Conservation (phyloP, 2,888 invertebrate genomes). For the Erpobdella octoculata region DNA sequence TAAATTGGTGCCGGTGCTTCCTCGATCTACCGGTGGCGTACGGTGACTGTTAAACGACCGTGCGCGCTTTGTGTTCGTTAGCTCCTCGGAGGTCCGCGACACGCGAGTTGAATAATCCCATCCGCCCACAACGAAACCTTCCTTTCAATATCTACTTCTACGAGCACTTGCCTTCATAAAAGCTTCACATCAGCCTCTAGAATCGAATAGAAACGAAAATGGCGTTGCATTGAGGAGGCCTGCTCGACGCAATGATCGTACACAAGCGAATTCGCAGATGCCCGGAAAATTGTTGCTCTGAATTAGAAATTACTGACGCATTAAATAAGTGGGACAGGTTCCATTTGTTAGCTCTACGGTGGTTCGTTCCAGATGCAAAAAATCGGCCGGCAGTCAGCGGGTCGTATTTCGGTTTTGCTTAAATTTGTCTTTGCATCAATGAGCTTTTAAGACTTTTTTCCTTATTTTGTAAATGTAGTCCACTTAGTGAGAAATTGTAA, state of each 20-base stretch:
- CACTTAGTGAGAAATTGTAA: too few species aligned
- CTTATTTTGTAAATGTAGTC: too few species aligned
- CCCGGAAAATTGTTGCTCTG: slow-evolving; percentile 15
- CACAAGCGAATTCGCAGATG: neutral
- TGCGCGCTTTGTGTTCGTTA: too few species aligned
- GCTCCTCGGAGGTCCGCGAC: too few species aligned
- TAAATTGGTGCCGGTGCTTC: neutral
- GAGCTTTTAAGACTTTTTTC: too few species aligned
- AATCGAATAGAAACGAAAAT: slow-evolving; percentile 1
- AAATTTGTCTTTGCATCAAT: too few species aligned
- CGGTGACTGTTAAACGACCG: neutral
- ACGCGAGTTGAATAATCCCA: too few species aligned
- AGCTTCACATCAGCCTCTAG: too few species aligned
- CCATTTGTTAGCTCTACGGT: slow-evolving; percentile 10
- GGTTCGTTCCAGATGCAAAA: neutral
- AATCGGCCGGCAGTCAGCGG: neutral
- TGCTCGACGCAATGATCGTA: neutral
- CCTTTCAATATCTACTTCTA: too few species aligned
- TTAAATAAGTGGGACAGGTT: slow-evolving; percentile 19
- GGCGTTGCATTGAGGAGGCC: neutral
- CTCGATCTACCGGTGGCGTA: neutral
- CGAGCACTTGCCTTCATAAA: too few species aligned
- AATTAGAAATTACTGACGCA: slow-evolving; percentile 23
- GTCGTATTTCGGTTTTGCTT: too few species aligned
- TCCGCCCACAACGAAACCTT: too few species aligned